Evolutionary conservation across 2,113 vertebrate species (phyloP).

Genomic region (Pachycephala philippinensis): DNA sequence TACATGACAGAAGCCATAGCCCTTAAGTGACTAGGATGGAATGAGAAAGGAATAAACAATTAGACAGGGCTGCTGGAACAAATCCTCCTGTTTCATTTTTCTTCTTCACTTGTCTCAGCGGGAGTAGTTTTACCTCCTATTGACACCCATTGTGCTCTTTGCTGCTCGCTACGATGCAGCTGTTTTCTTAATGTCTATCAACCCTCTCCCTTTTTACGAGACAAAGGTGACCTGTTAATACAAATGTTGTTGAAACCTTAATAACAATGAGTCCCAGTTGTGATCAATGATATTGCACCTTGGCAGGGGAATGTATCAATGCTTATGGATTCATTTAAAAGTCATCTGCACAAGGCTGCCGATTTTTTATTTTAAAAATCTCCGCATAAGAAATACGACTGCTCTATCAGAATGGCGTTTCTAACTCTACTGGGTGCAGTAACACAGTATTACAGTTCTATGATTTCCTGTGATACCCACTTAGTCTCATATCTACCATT

Average conservation of each 20-base stretch:
- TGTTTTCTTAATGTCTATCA: conserved; percentile 57
- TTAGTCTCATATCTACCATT: not conserved
- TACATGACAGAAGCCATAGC: conserved; percentile 51
- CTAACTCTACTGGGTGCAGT: not conserved
- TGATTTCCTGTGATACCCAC: not conserved
- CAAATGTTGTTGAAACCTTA: conserved; percentile 61
- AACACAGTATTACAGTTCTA: not conserved
- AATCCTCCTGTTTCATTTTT: conserved; percentile 80
- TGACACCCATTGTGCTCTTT: conserved; percentile 64
- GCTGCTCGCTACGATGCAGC: conserved; percentile 53
- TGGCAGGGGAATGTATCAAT: conserved; percentile 42
- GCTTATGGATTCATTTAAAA: conserved; percentile 50
- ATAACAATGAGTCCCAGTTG: conserved; percentile 38
- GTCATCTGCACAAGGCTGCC: not conserved
- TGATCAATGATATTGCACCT: conserved; percentile 54
- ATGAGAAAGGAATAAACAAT: conserved; percentile 63
- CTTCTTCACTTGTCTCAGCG: conserved; percentile 80
- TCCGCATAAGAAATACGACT: not conserved
- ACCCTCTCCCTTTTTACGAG: conserved; percentile 51
- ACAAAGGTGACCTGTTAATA: conserved; percentile 68
- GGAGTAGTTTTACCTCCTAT: conserved; percentile 77
- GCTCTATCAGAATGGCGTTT: not conserved
- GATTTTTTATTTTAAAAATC: conserved; percentile 26
- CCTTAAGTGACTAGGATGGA: conserved; percentile 40
- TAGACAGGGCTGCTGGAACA: conserved; percentile 68